A percentile compares a stretch with the other conserved stretches of the same genome.
These are phyloP conservation scores for Aphis craccivora DNA, from an alignment of 1,140 invertebrate species.

Conservation along the genomic window DNA sequence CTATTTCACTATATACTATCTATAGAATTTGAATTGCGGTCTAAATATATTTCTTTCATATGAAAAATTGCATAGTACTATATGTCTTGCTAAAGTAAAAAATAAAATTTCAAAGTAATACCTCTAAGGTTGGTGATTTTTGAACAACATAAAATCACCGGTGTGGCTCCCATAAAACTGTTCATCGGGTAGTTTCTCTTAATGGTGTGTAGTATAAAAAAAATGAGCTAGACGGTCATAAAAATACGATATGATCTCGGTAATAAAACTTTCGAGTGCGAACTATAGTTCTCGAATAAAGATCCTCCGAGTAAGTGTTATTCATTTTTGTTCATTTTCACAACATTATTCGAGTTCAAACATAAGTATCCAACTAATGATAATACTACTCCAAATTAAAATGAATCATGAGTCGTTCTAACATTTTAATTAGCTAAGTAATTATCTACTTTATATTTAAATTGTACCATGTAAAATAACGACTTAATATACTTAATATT, in stretches of 20 bases:
- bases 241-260: conserved; percentile 41
- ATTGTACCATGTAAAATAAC: background rate
- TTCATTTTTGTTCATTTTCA: conserved; percentile 22
- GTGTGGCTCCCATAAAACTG: conserved; percentile 43
- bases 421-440: background rate
- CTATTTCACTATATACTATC: background rate
- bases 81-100: background rate
- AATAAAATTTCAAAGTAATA: background rate
- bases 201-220: conserved; percentile 51
- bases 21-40: too few relatives aligned
- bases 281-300: conserved; percentile 46
- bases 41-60: background rate
- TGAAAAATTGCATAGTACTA: background rate
- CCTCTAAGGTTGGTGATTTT: conserved; percentile 45
- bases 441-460: background rate
- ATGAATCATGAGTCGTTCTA: background rate
- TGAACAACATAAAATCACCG: conserved; percentile 47
- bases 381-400: background rate
- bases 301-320: conserved; percentile 3
- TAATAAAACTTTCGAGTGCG: conserved; percentile 49
- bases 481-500: too few relatives aligned
- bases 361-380: background rate
- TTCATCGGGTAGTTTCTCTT: conserved; percentile 43
- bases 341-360: background rate
- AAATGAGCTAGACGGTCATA: conserved; percentile 33